Evolutionary conservation across 2,113 vertebrate species (phyloP), one percentile per base, ranked within the genome.

Genomic region (Ornithorhynchus anatinus): DNA sequence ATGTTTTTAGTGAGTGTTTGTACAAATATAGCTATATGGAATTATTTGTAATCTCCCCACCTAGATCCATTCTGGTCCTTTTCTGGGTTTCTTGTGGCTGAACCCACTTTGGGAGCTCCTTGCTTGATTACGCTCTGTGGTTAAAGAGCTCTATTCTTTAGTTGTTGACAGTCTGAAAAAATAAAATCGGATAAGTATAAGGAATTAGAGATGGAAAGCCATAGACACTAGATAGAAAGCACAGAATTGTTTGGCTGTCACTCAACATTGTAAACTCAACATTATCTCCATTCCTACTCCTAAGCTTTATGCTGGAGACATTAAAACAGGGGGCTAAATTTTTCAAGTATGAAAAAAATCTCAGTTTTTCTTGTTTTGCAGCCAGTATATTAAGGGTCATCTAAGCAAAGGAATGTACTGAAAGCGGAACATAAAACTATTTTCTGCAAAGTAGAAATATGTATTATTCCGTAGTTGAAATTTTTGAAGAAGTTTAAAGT

Each of bases 1-100:
- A 40, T 56, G 31, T 19, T 47, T 9, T 8, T 76, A 59, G 44
- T 74, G 65, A 77, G 42, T 37, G 43, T 69, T 44, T 56, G 53
- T 74, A 35, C 31, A 79, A 69, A 69, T 47, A 52, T 29, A 50
- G 31, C 31, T 50, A 50, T 32, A 4, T 59, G 15, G n/a, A 23
- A 15, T 71, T 51, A 74, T 31, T 31, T 4, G 20, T 19, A 38
- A 2, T 59, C 15, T 60, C n/a, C n/a, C 13, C 36, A 2, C 32
- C 15, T 40, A 36, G 27, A 7, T 32, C 2, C 20, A 58, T 78
- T 76, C 33, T 56, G 33, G 9, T 27, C 36, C 42, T 69, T 3
- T 42, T 68, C n/a, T 45, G 19, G 67, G 11, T n/a, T 44, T n/a
- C 3, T 38, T 1, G 4, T 7, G 39, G 16, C 32, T 65, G 31